phyloP scores from a whole-genome alignment of 2,113 vertebrate genomes.

The Camelus dromedarius region DNA sequence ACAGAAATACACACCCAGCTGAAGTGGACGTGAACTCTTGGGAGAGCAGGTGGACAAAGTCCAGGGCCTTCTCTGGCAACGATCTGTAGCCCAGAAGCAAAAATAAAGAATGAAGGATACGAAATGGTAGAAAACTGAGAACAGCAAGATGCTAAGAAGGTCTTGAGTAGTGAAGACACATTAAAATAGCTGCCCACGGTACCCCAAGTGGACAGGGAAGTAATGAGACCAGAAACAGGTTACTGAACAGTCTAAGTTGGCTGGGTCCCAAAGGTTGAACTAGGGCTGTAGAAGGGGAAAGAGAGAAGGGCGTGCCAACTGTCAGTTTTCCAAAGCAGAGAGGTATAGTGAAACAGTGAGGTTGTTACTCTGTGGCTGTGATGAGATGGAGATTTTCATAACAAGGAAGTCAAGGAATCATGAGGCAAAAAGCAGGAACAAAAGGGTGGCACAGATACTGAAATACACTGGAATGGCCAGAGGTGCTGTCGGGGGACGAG shows the following conservation, averaged over 20 bases:
- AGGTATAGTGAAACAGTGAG: not conserved
- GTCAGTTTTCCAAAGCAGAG: not conserved
- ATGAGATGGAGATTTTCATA: not conserved
- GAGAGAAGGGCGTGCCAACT: no score
- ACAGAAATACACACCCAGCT: not conserved
- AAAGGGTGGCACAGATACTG: not conserved
- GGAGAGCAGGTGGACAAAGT: not conserved
- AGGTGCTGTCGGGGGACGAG: not conserved
- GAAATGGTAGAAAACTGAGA: not conserved
- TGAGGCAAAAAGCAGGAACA: not conserved
- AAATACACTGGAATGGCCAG: not conserved
- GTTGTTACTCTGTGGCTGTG: not conserved
- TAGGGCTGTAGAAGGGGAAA: not conserved
- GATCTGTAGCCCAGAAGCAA: not conserved
- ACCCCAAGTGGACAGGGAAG: not conserved
- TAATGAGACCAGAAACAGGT: not conserved
- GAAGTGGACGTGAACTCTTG: not conserved
- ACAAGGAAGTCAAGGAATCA: not conserved
- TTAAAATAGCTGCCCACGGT: not conserved
- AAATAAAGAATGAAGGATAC: not conserved
- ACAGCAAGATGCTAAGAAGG: not conserved
- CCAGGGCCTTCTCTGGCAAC: not conserved
- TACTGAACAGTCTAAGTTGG: not conserved
- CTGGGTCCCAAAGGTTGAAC: not conserved
- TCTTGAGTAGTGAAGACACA: not conserved